These are phyloP conservation scores for Lepus europaeus DNA, from an alignment of 2,113 vertebrate species.

Conservation along the genomic window DNA sequence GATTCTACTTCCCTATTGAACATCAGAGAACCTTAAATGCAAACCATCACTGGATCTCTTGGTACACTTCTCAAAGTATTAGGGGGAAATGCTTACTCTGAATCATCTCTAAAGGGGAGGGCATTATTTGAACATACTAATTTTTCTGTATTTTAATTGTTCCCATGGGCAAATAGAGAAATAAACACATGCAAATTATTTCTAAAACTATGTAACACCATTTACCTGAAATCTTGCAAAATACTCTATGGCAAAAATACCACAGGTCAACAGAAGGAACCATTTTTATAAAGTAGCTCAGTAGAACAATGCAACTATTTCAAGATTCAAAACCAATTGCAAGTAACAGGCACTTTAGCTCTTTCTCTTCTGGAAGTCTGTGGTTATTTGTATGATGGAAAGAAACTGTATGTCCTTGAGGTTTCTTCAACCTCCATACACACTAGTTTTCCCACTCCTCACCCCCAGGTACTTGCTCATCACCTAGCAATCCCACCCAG, in stretches of 20 bases:
- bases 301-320: background rate
- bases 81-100: background rate
- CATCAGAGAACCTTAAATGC: slow-evolving; percentile 9
- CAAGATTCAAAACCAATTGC: slow-evolving; percentile 38
- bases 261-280: background rate
- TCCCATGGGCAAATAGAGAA: background rate
- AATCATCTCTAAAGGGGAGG: slow-evolving; percentile 54
- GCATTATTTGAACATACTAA: slow-evolving; percentile 53
- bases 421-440: background rate
- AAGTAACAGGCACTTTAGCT: background rate
- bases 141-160: slow-evolving; percentile 64
- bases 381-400: slow-evolving; percentile 4
- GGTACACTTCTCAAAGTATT: background rate
- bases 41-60: background rate
- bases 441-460: background rate
- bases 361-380: background rate
- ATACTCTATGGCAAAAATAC: slow-evolving; percentile 50
- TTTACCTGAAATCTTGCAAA: slow-evolving; percentile 25
- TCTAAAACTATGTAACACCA: background rate
- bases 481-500: background rate
- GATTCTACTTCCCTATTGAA: slow-evolving; percentile 69
- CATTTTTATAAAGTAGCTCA: slow-evolving; percentile 60
- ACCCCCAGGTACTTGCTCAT: background rate
- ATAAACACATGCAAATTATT: slow-evolving; percentile 51
- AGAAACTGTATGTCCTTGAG: background rate